Evolutionary conservation across 2,888 invertebrate species (phyloP).

Genomic region (Cryptocephalus primarius): DNA sequence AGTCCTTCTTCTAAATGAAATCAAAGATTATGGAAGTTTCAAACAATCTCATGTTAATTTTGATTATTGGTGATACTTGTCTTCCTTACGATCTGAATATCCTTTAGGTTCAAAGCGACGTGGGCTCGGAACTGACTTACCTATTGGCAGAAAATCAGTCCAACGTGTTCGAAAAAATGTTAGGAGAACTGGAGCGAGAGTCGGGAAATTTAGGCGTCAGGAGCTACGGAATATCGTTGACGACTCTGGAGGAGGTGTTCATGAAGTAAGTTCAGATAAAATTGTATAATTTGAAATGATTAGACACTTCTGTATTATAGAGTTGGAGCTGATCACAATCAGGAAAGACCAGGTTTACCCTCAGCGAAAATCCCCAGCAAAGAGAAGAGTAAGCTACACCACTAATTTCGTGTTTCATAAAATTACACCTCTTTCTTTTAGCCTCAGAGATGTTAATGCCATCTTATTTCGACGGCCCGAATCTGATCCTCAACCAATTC

Average conservation of each 20-base stretch:
- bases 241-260: slow-evolving; percentile 83
- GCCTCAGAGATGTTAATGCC: slow-evolving; percentile 1
- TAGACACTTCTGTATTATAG: slow-evolving; percentile 12
- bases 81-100: too few species aligned
- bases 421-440: neutral
- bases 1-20: neutral
- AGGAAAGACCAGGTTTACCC: slow-evolving; percentile 18
- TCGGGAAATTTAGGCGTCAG: slow-evolving; percentile 50
- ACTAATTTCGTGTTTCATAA: too few species aligned
- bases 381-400: too few species aligned
- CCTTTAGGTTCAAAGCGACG: slow-evolving; percentile 49
- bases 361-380: too few species aligned
- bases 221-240: slow-evolving; percentile 74
- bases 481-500: slow-evolving; percentile 25
- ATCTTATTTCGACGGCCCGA: neutral
- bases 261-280: slow-evolving; percentile 49
- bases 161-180: slow-evolving; percentile 52
- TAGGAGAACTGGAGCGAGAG: slow-evolving; percentile 53
- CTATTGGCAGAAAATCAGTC: slow-evolving; percentile 52
- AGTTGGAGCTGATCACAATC: slow-evolving; percentile 27
- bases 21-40: too few species aligned
- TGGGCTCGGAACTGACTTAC: slow-evolving; percentile 66
- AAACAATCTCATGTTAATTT: too few species aligned
- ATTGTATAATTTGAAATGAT: neutral
- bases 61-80: neutral